Evolutionary conservation across 2,113 vertebrate species (phyloP).

Genomic region (Meleagris gallopavo): DNA sequence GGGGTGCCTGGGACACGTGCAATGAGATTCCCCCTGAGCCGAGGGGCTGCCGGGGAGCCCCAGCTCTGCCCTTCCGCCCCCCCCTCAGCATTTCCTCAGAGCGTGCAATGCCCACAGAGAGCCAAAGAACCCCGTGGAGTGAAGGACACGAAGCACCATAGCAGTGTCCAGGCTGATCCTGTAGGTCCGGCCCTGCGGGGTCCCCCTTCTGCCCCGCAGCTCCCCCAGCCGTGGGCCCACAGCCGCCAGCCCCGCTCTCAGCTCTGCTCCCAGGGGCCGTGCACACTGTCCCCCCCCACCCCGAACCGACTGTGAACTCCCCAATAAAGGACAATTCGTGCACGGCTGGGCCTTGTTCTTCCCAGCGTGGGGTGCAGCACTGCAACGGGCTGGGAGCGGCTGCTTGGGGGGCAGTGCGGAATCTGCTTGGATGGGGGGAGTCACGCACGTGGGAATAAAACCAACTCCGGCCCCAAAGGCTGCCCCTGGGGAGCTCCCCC

Average conservation of each 20-base stretch:
- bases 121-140: background rate
- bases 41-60: background rate
- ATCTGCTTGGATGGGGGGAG: background rate
- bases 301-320: slow-evolving; percentile 13
- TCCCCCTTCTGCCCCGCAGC: background rate
- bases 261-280: background rate
- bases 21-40: fast-evolving
- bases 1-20: fast-evolving
- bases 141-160: fast-evolving
- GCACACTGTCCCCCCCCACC: background rate
- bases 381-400: too few relatives aligned
- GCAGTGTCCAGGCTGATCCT: background rate
- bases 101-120: background rate
- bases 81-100: background rate
- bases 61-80: fast-evolving
- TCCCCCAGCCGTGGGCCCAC: background rate
- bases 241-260: background rate
- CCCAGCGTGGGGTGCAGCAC: background rate
- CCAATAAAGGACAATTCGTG: slow-evolving; percentile 62
- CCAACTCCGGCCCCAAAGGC: too few relatives aligned
- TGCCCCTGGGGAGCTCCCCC: background rate
- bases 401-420: too few relatives aligned
- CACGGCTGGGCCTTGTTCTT: fast-evolving
- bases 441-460: too few relatives aligned
- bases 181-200: background rate